Evolutionary conservation across 2,888 invertebrate genomes (phyloP).

Genomic region (Prenolepis imparis): DNA sequence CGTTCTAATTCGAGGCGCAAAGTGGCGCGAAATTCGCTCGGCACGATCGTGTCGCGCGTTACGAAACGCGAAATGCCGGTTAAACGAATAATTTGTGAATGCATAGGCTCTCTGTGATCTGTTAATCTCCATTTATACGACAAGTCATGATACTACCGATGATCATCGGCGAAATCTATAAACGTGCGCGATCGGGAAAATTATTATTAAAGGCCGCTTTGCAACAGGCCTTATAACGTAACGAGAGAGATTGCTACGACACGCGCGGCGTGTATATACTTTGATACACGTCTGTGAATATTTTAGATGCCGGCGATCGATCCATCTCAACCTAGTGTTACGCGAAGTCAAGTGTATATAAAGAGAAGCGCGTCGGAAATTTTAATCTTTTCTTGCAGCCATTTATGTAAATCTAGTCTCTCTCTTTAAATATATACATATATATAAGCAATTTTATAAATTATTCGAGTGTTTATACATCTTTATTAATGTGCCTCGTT

Average conservation of each 20-base stretch:
- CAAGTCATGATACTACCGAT: constrained; percentile 4
- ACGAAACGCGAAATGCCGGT: constrained; percentile 8
- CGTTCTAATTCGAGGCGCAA: constrained; percentile 32
- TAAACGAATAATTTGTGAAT: not conserved
- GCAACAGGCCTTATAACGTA: constrained; percentile 29
- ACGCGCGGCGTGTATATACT: constrained; percentile 54
- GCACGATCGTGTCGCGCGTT: not conserved
- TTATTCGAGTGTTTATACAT: not conserved
- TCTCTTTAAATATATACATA: not conserved
- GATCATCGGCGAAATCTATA: not conserved
- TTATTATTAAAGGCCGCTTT: constrained; percentile 19
- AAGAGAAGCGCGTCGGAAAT: not conserved
- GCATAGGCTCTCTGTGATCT: constrained; percentile 23
- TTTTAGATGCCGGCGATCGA: constrained; percentile 69
- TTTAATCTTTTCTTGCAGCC: not conserved
- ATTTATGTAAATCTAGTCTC: constrained; percentile 7
- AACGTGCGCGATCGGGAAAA: constrained; percentile 21
- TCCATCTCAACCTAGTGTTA: constrained; percentile 62
- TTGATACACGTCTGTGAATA: constrained; percentile 67
- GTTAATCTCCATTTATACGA: constrained; percentile 46
- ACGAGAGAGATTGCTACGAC: constrained; percentile 59
- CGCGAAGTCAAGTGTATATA: constrained; percentile 30
- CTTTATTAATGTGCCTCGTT: not conserved
- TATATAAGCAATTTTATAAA: constrained; percentile 10
- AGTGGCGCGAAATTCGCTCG: not conserved